Conservation (phyloP, 2,113 vertebrate species). For the Amphilophus citrinellus region DNA sequence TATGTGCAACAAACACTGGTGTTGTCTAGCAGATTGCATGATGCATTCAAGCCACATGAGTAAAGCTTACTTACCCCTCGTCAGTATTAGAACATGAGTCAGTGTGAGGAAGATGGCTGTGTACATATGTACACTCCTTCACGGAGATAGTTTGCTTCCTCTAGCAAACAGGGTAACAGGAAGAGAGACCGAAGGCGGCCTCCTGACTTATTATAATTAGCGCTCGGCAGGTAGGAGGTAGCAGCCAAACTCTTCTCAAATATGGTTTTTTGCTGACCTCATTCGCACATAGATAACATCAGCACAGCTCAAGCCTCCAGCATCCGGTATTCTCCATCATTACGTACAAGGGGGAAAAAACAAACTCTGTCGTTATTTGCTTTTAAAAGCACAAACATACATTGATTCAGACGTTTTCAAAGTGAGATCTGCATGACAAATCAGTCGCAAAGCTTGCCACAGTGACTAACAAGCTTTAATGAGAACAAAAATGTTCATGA, state of each 20-base stretch:
- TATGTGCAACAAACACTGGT: constrained; percentile 5
- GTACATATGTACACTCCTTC: constrained; percentile 42
- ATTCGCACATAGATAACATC: constrained; percentile 34
- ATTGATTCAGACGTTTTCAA: constrained; percentile 10
- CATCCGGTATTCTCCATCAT: not conserved
- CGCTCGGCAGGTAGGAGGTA: not conserved
- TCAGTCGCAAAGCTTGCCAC: constrained; percentile 21
- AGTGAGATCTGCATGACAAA: constrained; percentile 33
- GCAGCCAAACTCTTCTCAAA: not conserved
- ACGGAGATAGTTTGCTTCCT: constrained; percentile 24
- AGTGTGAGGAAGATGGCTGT: constrained; percentile 43
- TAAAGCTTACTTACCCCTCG: constrained; percentile 46
- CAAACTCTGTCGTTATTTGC: not conserved
- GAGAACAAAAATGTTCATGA: constrained; percentile 25
- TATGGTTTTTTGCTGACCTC: constrained; percentile 24
- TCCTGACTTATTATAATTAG: not conserved
- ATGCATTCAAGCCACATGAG: constrained; percentile 55
- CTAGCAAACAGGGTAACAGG: constrained; percentile 6
- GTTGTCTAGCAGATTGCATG: constrained; percentile 59
- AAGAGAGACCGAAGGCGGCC: constrained; percentile 1
- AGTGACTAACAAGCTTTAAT: constrained; percentile 55
- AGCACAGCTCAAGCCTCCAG: constrained; percentile 14
- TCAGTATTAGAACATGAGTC: constrained; percentile 61
- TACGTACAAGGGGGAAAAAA: not conserved
- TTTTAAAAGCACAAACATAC: constrained; percentile 3